phyloP scores from a whole-genome alignment of 2,113 vertebrate species.

The Halichoerus grypus region DNA sequence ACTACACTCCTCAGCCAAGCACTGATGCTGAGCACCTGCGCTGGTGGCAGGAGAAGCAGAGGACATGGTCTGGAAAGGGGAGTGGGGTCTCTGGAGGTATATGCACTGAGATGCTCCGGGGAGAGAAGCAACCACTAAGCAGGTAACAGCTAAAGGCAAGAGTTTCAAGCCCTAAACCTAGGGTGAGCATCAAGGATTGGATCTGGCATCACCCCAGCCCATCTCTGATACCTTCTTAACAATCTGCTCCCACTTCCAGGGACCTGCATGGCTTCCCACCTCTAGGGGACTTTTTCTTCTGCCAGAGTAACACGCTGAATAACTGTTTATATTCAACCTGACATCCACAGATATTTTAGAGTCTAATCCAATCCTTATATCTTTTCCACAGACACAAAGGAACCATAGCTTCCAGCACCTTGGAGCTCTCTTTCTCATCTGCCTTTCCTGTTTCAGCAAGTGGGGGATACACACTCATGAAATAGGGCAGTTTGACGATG shows the following conservation, averaged over 20 bases:
- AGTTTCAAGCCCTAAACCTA: neutral
- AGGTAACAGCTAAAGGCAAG: neutral
- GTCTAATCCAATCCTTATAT: constrained; percentile 55
- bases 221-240: constrained; percentile 7
- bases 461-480: neutral
- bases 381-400: constrained; percentile 64
- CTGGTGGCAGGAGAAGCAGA: neutral
- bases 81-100: neutral
- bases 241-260: constrained; percentile 52
- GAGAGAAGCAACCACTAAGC: neutral
- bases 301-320: constrained; percentile 54
- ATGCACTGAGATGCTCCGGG: neutral
- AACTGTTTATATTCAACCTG: constrained; percentile 59
- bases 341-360: constrained; percentile 71
- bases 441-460: neutral
- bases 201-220: neutral
- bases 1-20: neutral
- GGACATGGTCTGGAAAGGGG: no score
- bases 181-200: neutral
- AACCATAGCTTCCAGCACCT: constrained; percentile 22
- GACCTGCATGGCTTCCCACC: constrained; percentile 21
- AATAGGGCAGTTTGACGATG: neutral
- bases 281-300: constrained; percentile 66
- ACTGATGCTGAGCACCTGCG: neutral
- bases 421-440: neutral